These are phyloP conservation scores for Spongia lamella DNA, from an alignment of 37 sponge, comb jelly and placozoan genomes.

Conservation along the genomic window DNA sequence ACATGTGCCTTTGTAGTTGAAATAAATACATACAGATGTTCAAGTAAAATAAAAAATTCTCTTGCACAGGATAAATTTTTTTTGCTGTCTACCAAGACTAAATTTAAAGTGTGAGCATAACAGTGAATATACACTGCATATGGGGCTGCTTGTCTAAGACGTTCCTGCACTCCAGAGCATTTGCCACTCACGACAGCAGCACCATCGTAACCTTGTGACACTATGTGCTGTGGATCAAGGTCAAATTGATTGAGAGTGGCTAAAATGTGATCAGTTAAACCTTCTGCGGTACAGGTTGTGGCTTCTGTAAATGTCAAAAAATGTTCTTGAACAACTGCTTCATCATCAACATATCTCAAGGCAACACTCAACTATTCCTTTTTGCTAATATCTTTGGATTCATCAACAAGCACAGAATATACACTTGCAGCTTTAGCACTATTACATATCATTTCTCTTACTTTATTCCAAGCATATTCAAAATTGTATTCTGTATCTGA, in stretches of 20 bases:
- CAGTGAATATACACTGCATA: slow-evolving; percentile 8
- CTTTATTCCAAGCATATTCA: slow-evolving; percentile 13
- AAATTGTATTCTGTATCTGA: neutral
- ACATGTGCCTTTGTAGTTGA: no score
- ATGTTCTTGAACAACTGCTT: slow-evolving; percentile 9
- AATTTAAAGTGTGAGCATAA: slow-evolving; percentile 5
- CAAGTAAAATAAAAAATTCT: no score
- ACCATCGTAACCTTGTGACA: slow-evolving; percentile 31
- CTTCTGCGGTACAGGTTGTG: neutral
- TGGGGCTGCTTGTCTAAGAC: slow-evolving; percentile 5
- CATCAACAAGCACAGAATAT: slow-evolving; percentile 12
- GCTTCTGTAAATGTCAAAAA: slow-evolving; percentile 23
- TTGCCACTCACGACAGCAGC: slow-evolving; percentile 28
- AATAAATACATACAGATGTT: neutral
- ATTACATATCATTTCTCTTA: neutral
- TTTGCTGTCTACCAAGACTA: no score
- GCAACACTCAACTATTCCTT: slow-evolving; percentile 6
- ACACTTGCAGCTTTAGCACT: neutral
- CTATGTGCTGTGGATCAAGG: neutral
- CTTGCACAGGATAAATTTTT: no score
- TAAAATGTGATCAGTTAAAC: neutral
- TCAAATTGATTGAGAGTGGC: neutral
- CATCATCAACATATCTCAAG: slow-evolving; percentile 1
- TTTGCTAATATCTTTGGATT: slow-evolving; percentile 19
- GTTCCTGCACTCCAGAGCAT: neutral